Percentiles rank a stretch among this genome's conserved stretches.
Conservation (phyloP, 1,140 invertebrate species). For the Zaprionus camerounensis region DNA sequence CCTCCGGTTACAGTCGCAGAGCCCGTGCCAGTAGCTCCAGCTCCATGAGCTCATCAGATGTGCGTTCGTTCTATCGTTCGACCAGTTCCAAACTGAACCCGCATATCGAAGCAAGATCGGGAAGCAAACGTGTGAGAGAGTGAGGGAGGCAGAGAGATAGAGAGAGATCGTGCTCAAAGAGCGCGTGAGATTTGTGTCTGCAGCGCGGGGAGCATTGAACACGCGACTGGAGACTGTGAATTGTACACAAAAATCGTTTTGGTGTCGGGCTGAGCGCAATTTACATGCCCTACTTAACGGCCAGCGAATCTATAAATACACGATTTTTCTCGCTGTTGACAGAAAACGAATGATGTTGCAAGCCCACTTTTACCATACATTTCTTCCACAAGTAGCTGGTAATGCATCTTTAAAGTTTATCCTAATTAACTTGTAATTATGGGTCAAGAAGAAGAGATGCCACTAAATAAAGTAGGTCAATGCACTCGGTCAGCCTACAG, state of each 20-base stretch:
- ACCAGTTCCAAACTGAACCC: constrained; percentile 34
- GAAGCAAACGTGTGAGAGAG: background rate
- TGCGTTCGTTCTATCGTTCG: constrained; percentile 32
- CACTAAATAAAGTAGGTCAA: too few relatives aligned
- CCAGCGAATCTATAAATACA: constrained; percentile 43
- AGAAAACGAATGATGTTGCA: constrained; percentile 18
- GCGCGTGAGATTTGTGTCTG: constrained; percentile 4
- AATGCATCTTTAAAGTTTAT: background rate
- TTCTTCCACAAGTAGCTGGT: background rate
- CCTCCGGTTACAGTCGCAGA: background rate
- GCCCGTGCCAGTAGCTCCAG: background rate
- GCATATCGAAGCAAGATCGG: constrained; percentile 17
- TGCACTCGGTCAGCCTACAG: too few relatives aligned
- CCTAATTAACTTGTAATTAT: background rate
- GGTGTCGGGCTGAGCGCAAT: constrained; percentile 51
- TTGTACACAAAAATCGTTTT: constrained; percentile 64
- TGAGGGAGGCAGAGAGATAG: background rate
- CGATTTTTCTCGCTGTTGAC: constrained; percentile 36
- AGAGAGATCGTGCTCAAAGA: background rate
- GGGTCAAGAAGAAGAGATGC: background rate
- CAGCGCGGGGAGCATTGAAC: constrained; percentile 48
- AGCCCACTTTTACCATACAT: background rate
- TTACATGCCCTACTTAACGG: constrained; percentile 71
- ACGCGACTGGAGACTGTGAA: constrained; percentile 68
- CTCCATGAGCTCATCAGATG: constrained; percentile 69